Evolutionary conservation across 2,113 vertebrate species (phyloP).

Genomic region (Sinocyclocheilus grahami): DNA sequence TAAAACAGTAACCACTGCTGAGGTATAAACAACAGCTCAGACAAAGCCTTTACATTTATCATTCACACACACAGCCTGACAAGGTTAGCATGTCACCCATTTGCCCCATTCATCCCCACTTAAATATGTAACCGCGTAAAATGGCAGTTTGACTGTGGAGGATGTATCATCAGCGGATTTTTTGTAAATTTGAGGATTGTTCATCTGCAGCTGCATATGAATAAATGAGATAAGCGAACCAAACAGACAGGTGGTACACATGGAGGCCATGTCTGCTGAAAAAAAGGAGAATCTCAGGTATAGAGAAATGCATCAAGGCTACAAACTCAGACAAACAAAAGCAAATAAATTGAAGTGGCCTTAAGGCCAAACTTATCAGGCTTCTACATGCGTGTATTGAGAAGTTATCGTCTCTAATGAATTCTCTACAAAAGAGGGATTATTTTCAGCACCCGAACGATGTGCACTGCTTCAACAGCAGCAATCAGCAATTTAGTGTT

Average conservation of each 20-base stretch:
- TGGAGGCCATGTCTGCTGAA: slow-evolving; percentile 1
- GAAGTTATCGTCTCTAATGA: background rate
- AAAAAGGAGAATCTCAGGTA: background rate
- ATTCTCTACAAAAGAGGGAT: slow-evolving; percentile 15
- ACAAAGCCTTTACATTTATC: slow-evolving; percentile 32
- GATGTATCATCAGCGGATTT: slow-evolving; percentile 12
- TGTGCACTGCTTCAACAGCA: background rate
- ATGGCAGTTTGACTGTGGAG: slow-evolving; percentile 6
- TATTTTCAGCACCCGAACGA: slow-evolving; percentile 14
- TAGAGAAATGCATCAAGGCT: slow-evolving; percentile 1
- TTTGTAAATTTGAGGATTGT: slow-evolving; percentile 6
- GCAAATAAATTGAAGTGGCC: slow-evolving; percentile 17
- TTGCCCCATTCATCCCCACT: slow-evolving; percentile 19
- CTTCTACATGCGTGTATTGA: slow-evolving; percentile 29
- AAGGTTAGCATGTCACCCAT: slow-evolving; percentile 10
- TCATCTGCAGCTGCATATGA: slow-evolving; percentile 32
- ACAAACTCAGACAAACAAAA: slow-evolving; percentile 22
- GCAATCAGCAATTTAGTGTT: background rate
- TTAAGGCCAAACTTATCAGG: slow-evolving; percentile 31
- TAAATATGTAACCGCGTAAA: background rate
- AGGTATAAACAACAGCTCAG: slow-evolving; percentile 7
- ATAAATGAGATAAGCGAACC: slow-evolving; percentile 23
- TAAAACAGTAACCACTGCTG: background rate
- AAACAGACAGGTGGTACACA: background rate
- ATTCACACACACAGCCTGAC: slow-evolving; percentile 23